Evolutionary conservation across 2,113 vertebrate species (phyloP), one percentile per base, ranked within the genome.

Genomic region (Macrotus californicus): DNA sequence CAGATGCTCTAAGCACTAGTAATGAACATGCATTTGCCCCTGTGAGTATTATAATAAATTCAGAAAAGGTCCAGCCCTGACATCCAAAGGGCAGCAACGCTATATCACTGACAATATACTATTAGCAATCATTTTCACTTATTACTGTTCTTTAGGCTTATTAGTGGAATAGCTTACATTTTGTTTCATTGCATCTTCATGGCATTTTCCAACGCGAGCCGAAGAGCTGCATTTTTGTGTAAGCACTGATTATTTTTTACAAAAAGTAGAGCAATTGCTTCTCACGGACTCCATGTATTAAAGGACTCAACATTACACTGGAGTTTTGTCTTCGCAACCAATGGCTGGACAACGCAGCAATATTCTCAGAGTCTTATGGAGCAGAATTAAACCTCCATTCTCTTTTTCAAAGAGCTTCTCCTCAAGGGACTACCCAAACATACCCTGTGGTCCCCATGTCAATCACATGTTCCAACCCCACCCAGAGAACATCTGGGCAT

Each of bases 21-120:
- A 94, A 96, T 70, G 67, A 97, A 75, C 91, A 90, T 36, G 48
- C 86, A 89, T 93, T 96, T 82, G 77, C 36, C 92, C 76, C 88
- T 81, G 19, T 82, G 89, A 90, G 24, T 77, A 67, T 95, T 85
- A 75, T 70, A 97, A 96, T 94, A 97, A 92, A 96, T 95, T 95
- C 91, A 86, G 72, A 66, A 92, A 95, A 88, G 88, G 91, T 89
- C 88, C 54, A 80, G 61, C 64, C 89, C 81, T 96, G 91, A 97
- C 94, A 96, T 67, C 81, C 31, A 88, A 92, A 94, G 91, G 87
- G 76, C 92, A 95, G 77, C 41, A 59, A 46, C 82, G 83, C 88
- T 95, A 5, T 50, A 86, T 94, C 82, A 91, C 82, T 79, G 94
- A 91, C 72, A 95, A 94, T 77, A 91, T 43, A 73, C 76, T 79